These are phyloP conservation scores for Chitala chitala DNA, from an alignment of 2,113 vertebrate genomes.

Conservation along the genomic window DNA sequence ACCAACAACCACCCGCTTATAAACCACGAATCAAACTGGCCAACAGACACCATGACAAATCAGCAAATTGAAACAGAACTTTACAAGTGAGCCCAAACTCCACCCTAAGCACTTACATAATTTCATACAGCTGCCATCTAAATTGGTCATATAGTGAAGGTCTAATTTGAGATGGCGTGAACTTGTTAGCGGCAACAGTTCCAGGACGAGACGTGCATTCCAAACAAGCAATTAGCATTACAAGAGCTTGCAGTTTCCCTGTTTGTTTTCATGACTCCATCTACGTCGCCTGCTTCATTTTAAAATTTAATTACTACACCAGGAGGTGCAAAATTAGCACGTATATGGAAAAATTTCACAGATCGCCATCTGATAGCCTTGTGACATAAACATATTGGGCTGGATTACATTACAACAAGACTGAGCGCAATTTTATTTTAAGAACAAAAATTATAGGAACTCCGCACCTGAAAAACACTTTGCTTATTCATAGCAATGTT, in stretches of 20 bases:
- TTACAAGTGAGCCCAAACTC: neutral
- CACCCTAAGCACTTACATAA: constrained; percentile 39
- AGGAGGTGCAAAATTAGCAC: neutral
- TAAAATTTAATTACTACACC: neutral
- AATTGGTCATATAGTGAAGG: constrained; percentile 47
- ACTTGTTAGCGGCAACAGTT: constrained; percentile 49
- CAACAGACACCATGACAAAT: neutral
- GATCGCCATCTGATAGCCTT: neutral
- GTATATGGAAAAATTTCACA: neutral
- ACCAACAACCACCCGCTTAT: neutral
- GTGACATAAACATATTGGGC: neutral
- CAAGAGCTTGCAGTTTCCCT: neutral
- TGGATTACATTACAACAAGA: neutral
- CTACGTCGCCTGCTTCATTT: neutral
- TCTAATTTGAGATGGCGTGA: constrained; percentile 56
- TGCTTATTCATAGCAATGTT: no score
- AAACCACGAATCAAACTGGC: neutral
- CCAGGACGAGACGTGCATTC: constrained; percentile 38
- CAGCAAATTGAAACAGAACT: neutral
- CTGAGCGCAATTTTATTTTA: neutral
- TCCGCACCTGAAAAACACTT: no score
- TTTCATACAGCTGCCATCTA: constrained; percentile 57
- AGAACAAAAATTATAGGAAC: no score
- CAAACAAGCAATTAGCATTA: constrained; percentile 33
- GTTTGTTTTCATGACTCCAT: neutral